A percentile compares a stretch with the other conserved stretches of the same genome.
phyloP scores from a whole-genome alignment of 2,797 vertebrate genomes.

The Paratrypauchen microcephalus region DNA sequence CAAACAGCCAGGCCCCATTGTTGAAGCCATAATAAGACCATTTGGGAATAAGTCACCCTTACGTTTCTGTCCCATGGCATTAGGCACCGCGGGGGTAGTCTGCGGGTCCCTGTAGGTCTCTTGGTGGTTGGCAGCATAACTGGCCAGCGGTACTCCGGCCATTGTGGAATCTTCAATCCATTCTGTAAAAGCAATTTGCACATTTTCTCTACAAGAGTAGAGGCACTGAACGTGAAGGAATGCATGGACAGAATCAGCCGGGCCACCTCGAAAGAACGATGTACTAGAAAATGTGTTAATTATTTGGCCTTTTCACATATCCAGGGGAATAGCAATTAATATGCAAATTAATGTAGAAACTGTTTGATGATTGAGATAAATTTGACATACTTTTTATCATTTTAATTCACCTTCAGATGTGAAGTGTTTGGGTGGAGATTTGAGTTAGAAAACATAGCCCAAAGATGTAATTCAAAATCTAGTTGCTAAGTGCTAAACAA shows the following conservation, averaged over 20 bases:
- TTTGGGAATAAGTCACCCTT: conserved; percentile 39
- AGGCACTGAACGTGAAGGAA: background rate
- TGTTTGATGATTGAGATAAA: background rate
- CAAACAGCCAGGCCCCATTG: conserved; percentile 1
- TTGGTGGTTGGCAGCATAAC: conserved; percentile 86
- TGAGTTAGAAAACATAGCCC: background rate
- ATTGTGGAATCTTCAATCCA: conserved; percentile 92
- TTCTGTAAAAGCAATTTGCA: conserved; percentile 80
- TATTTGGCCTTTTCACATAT: background rate
- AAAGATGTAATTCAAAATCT: background rate
- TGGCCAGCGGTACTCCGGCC: conserved; percentile 85
- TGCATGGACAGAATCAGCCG: background rate
- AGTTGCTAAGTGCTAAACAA: background rate
- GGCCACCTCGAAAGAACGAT: background rate
- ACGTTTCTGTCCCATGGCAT: conserved; percentile 78
- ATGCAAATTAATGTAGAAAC: background rate
- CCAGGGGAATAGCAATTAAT: background rate
- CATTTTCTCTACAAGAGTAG: conserved; percentile 59
- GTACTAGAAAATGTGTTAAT: background rate
- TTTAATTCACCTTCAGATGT: background rate
- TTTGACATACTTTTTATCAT: background rate
- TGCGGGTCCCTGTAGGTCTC: conserved; percentile 89
- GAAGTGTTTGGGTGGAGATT: background rate
- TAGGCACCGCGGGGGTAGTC: conserved; percentile 67
- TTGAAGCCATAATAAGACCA: conserved; percentile 42